Conservation (phyloP, 2,797 vertebrate genomes). For the Gymnopithys bicolor region DNA sequence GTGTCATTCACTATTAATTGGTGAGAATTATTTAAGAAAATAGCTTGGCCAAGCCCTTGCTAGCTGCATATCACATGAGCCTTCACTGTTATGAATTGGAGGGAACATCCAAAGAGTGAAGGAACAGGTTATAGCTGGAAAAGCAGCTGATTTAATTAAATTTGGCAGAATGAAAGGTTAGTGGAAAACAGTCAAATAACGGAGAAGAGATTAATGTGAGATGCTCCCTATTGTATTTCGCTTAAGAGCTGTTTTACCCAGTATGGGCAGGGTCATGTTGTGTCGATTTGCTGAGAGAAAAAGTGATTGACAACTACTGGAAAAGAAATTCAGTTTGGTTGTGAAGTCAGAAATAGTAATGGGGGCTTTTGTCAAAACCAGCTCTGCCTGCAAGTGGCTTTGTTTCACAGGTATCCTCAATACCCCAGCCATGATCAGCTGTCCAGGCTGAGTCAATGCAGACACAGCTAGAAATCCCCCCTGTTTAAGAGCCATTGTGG, state of each 20-base stretch:
- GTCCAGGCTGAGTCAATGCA: not conserved
- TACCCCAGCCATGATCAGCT: not conserved
- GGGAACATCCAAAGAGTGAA: conserved; percentile 5
- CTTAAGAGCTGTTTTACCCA: conserved; percentile 30
- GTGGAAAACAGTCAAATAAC: conserved; percentile 60
- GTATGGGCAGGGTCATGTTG: not conserved
- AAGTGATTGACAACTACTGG: conserved; percentile 35
- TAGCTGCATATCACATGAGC: not conserved
- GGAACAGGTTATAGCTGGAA: not conserved
- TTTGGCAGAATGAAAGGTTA: conserved; percentile 64
- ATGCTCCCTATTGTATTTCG: conserved; percentile 30
- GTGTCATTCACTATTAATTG: not conserved
- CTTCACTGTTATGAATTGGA: not conserved
- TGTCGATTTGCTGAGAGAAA: not conserved
- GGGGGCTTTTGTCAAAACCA: not conserved
- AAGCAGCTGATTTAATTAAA: conserved; percentile 63
- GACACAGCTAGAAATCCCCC: not conserved
- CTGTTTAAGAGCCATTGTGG: not conserved
- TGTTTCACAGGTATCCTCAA: not conserved
- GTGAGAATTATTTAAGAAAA: conserved; percentile 11
- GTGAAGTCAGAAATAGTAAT: not conserved
- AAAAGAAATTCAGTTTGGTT: not conserved
- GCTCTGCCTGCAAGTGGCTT: not conserved
- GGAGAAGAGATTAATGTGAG: conserved; percentile 40
- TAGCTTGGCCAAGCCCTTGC: not conserved